These are phyloP conservation scores for Hipparchia semele DNA, from an alignment of 2,888 invertebrate species.

Conservation along the genomic window DNA sequence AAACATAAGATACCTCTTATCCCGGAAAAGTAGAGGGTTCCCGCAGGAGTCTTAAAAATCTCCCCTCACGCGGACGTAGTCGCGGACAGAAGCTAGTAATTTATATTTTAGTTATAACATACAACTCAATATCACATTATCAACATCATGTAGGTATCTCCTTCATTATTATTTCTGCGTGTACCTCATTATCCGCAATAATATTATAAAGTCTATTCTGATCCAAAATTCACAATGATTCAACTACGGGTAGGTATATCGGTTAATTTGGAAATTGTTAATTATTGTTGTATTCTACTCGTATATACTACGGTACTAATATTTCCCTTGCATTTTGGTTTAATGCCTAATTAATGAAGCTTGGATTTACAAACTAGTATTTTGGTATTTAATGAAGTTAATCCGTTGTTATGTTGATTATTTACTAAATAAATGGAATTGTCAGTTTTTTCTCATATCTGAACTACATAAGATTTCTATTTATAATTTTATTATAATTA, in stretches of 20 bases:
- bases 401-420: not conserved
- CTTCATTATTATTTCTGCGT: no score
- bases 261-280: not conserved
- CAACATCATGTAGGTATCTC: no score
- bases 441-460: no score
- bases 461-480: no score
- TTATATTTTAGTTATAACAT: no score
- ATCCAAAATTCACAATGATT: slow-evolving; percentile 2
- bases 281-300: not conserved
- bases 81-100: no score
- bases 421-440: not conserved
- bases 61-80: no score
- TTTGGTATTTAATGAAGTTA: not conserved
- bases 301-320: not conserved
- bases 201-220: not conserved
- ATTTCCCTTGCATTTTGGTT: not conserved
- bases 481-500: no score
- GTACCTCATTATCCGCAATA: not conserved
- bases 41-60: no score
- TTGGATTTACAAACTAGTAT: slow-evolving; percentile 1
- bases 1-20: no score
- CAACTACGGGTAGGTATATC: not conserved
- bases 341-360: slow-evolving; percentile 2
- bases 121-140: no score
- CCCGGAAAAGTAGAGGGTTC: no score